Evolutionary conservation across 2,113 vertebrate species (phyloP).

Genomic region (Pteronura brasiliensis): DNA sequence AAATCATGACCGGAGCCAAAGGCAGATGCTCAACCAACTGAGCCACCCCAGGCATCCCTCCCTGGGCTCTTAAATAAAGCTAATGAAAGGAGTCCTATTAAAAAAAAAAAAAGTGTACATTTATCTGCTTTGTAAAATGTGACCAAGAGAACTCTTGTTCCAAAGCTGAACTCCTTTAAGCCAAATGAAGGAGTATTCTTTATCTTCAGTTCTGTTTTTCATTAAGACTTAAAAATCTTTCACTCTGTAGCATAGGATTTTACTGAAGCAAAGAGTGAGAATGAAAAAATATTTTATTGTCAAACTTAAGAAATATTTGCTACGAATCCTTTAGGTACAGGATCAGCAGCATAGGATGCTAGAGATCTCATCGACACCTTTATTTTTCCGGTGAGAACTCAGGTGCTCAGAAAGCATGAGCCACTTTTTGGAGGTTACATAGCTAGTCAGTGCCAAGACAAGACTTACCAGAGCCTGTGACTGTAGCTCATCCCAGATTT

Average conservation of each 20-base stretch:
- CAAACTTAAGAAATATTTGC: not conserved
- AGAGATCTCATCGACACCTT: not conserved
- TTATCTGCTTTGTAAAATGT: constrained; percentile 2
- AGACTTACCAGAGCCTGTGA: not conserved
- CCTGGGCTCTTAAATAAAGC: not conserved
- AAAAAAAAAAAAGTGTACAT: not conserved
- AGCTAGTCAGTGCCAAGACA: not conserved
- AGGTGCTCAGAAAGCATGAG: not conserved
- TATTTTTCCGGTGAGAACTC: not conserved
- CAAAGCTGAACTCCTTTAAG: constrained; percentile 7
- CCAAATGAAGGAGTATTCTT: not conserved
- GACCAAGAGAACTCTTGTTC: not conserved
- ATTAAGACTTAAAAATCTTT: not conserved
- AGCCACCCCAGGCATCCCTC: not conserved
- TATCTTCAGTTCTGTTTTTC: not conserved
- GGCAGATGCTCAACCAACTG: not conserved
- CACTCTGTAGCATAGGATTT: not conserved
- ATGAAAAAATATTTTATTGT: not conserved
- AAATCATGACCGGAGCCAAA: not conserved
- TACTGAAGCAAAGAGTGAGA: not conserved
- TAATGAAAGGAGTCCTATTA: not conserved
- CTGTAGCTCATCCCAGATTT: not conserved
- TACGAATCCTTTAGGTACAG: not conserved
- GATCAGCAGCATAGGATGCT: not conserved
- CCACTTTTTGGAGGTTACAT: not conserved